Conservation (phyloP, 2,888 invertebrate genomes). For the Hedychridium roseum region DNA sequence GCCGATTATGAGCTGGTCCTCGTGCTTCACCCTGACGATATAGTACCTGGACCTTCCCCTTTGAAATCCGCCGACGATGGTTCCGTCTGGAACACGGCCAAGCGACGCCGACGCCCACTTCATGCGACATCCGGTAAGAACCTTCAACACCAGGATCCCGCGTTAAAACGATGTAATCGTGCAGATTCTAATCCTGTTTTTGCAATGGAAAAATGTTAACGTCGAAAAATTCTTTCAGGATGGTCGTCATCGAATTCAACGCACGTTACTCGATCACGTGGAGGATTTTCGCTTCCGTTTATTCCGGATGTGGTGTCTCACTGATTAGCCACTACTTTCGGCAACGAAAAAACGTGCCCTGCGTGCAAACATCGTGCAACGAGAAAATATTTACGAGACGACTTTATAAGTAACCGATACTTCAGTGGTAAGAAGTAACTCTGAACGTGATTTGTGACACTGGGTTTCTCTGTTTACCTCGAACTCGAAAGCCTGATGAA, state of each 20-base stretch:
- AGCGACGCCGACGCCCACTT: slow-evolving; percentile 20
- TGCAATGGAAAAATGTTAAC: slow-evolving; percentile 6
- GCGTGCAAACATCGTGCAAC: too few relatives aligned
- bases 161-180: neutral
- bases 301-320: slow-evolving; percentile 44
- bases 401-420: too few relatives aligned
- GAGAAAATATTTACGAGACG: too few relatives aligned
- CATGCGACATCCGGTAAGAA: slow-evolving; percentile 27
- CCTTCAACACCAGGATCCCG: slow-evolving; percentile 5
- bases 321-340: slow-evolving; percentile 12
- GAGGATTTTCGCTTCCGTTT: slow-evolving; percentile 41
- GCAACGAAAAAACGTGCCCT: slow-evolving; percentile 21
- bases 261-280: slow-evolving; percentile 34
- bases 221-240: too few relatives aligned
- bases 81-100: slow-evolving; percentile 23
- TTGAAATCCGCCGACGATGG: slow-evolving; percentile 21
- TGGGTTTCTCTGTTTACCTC: too few relatives aligned
- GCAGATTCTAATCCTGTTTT: slow-evolving; percentile 5
- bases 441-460: too few relatives aligned
- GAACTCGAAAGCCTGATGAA: slow-evolving; percentile 18
- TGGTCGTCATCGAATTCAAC: slow-evolving; percentile 24
- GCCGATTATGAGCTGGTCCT: slow-evolving; percentile 20
- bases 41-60: slow-evolving; percentile 20
- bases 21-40: slow-evolving; percentile 26
- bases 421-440: too few relatives aligned